Base-by-base conservation (phyloP, 2,888 invertebrate species). In the Octodonta nipae region DNA sequence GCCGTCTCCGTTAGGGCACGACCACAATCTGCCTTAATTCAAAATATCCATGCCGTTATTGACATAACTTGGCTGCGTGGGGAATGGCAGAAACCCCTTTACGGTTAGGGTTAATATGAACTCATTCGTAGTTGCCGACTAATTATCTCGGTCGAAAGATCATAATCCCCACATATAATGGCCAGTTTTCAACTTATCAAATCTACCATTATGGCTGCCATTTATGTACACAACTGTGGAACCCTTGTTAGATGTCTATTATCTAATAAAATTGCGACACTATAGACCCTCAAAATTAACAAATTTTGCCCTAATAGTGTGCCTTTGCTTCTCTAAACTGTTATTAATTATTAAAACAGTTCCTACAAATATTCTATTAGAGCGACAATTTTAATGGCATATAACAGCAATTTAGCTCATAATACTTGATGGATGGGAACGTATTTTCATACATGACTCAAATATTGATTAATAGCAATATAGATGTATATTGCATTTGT, bases 61-160 rank as follows among this genome's bases (percentile, higher is more conserved):
- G 61, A 61, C 59, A 61, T 60, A 58, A 60, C 56, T 54, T 52
- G 37, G 30, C 38, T 37, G 38, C 34, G 42, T 42, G 43, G 43
- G 42, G 43, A 44, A 28, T 41, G 36, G 37, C 38, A 35, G 44
- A 45, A 46, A 54, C 56, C 51, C n/a, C 52, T 52, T 47, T 47
- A 52, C 53, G 54, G 51, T 54, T 58, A 56, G 59, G 60, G 60
- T 60, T 60, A 60, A 61, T 61, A 61, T 59, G 59, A 51, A 61
- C 60, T 60, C 57, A 55, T 59, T 60, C 55, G 54, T 56, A 56
- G 56, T 56, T 56, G 49, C 52, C 47, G 54, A 56, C 60, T 62
- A 61, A 62, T 61, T 62, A 60, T 61, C 57, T 61, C 61, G 60
- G 60, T 60, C 55, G 60, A 57, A 52, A 59, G 60, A 60, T 61